These are phyloP conservation scores for Betta splendens DNA, from an alignment of 2,797 vertebrate species.

Conservation along the genomic window DNA sequence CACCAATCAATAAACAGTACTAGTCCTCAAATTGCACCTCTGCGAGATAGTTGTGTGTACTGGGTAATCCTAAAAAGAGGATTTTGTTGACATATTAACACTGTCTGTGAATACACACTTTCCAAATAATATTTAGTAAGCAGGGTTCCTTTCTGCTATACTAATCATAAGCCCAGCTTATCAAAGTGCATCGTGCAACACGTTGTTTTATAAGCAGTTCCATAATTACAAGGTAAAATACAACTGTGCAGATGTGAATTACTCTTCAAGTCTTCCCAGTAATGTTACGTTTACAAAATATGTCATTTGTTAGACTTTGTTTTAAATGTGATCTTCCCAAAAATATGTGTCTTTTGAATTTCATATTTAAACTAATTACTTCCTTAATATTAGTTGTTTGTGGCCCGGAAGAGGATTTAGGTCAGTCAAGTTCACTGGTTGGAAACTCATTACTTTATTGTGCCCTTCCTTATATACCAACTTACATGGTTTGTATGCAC, in stretches of 20 bases:
- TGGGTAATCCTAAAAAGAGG: slow-evolving; percentile 14
- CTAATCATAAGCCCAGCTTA: slow-evolving; percentile 2
- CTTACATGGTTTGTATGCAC: slow-evolving; percentile 55
- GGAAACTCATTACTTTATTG: slow-evolving; percentile 28
- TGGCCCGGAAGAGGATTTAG: slow-evolving; percentile 5
- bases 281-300: slow-evolving; percentile 34
- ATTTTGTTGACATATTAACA: slow-evolving; percentile 26
- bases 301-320: slow-evolving; percentile 1
- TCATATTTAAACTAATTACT: slow-evolving; percentile 7
- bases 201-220: slow-evolving; percentile 17
- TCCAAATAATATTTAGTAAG: slow-evolving; percentile 30
- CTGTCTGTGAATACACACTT: slow-evolving; percentile 33
- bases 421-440: neutral
- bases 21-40: neutral
- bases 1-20: slow-evolving; percentile 2
- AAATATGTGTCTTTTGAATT: neutral
- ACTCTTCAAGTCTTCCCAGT: slow-evolving; percentile 33
- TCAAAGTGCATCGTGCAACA: slow-evolving; percentile 15
- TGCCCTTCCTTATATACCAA: slow-evolving; percentile 37
- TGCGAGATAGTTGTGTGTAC: slow-evolving; percentile 6
- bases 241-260: slow-evolving; percentile 6
- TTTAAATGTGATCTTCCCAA: neutral
- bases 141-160: slow-evolving; percentile 1
- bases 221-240: slow-evolving; percentile 35
- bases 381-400: slow-evolving; percentile 14